Evolutionary conservation across 2,888 invertebrate genomes (phyloP).

Genomic region (Lydus trimaculatus): DNA sequence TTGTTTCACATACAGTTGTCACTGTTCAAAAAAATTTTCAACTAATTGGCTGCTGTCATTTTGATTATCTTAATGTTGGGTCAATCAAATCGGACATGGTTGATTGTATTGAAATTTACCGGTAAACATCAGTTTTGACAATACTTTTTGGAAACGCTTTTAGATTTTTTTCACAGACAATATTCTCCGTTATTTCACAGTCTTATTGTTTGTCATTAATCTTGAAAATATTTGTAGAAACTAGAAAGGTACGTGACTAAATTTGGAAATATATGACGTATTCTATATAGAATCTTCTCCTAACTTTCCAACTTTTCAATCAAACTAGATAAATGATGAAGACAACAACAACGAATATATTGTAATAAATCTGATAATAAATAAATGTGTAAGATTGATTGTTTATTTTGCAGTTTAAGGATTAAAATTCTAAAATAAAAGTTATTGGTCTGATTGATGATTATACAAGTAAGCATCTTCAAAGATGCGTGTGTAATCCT

Average conservation of each 20-base stretch:
- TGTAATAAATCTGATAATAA: neutral
- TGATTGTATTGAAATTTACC: too few species aligned
- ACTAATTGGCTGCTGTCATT: too few species aligned
- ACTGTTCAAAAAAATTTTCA: too few species aligned
- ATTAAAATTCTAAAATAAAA: neutral
- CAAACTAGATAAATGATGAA: neutral
- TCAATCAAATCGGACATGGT: too few species aligned
- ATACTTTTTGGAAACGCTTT: too few species aligned
- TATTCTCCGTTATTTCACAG: neutral
- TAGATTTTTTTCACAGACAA: neutral
- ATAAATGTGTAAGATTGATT: neutral
- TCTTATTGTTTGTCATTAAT: neutral
- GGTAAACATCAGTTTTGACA: too few species aligned
- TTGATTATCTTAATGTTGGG: too few species aligned
- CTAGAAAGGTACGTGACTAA: neutral
- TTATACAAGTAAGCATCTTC: neutral
- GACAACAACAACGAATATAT: constrained; percentile 1
- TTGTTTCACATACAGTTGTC: too few species aligned
- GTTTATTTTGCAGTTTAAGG: neutral
- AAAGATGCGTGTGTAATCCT: neutral
- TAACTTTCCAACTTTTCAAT: neutral
- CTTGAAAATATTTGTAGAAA: neutral
- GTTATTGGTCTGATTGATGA: neutral
- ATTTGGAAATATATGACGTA: neutral
- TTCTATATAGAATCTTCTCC: neutral